These are phyloP conservation scores for Chloromyia formosa DNA, from an alignment of 2,888 invertebrate genomes.

Conservation along the genomic window DNA sequence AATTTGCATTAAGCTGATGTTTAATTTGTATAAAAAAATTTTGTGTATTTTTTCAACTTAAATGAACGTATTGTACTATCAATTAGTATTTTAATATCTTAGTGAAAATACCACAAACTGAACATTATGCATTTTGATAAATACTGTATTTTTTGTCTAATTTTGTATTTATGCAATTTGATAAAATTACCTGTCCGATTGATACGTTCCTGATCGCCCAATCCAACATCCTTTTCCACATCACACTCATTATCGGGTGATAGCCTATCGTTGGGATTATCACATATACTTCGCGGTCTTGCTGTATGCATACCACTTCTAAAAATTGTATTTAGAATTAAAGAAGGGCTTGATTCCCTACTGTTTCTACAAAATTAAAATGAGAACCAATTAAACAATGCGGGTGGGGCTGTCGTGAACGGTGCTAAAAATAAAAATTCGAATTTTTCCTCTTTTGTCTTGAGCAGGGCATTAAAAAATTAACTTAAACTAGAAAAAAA, in stretches of 20 bases:
- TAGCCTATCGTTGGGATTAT: slow-evolving; percentile 54
- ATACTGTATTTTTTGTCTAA: too few species aligned
- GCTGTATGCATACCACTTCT: slow-evolving; percentile 52
- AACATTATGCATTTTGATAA: not conserved
- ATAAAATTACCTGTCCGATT: slow-evolving; percentile 52
- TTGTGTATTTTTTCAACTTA: too few species aligned
- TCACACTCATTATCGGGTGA: slow-evolving; percentile 52
- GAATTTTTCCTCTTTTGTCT: not conserved
- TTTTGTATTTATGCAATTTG: too few species aligned
- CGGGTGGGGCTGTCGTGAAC: slow-evolving; percentile 7
- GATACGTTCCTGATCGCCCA: slow-evolving; percentile 10
- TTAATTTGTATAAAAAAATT: too few species aligned
- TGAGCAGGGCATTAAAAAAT: not conserved
- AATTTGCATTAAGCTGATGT: too few species aligned
- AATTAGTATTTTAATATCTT: too few species aligned
- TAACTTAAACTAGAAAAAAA: slow-evolving; percentile 28
- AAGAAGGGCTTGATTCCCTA: slow-evolving; percentile 43
- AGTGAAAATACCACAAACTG: too few species aligned
- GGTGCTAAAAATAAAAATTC: slow-evolving; percentile 37
- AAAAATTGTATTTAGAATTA: slow-evolving; percentile 45
- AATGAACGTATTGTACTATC: too few species aligned
- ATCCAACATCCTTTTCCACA: slow-evolving; percentile 46
- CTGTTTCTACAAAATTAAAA: slow-evolving; percentile 44
- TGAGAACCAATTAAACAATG: slow-evolving; percentile 42
- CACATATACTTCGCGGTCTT: slow-evolving; percentile 53